Conservation (phyloP, 1,140 invertebrate genomes). For the Cyphomyrmex costatus region DNA sequence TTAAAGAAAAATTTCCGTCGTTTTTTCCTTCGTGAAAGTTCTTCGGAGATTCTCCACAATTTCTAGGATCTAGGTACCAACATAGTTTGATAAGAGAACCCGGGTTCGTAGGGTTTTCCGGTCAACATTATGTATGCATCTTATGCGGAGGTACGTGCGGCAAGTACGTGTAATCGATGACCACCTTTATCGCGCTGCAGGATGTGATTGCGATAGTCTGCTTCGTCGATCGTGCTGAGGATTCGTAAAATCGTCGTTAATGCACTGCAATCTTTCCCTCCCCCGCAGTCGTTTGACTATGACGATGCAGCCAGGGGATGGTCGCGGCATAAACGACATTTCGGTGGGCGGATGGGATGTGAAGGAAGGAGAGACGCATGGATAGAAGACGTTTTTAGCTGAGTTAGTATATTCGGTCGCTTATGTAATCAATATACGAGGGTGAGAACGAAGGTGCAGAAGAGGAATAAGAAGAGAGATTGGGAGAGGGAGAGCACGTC, state of each 20-base stretch:
- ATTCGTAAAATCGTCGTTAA: constrained; percentile 56
- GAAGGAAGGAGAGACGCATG: constrained; percentile 5
- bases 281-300: constrained; percentile 25
- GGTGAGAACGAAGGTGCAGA: constrained; percentile 67
- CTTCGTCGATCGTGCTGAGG: constrained; percentile 24
- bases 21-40: not conserved
- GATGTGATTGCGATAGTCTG: constrained; percentile 3
- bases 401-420: constrained; percentile 79
- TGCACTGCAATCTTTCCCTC: not conserved
- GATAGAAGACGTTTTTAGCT: constrained; percentile 76
- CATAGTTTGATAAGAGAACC: constrained; percentile 3
- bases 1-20: not conserved
- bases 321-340: constrained; percentile 49
- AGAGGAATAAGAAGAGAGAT: constrained; percentile 24
- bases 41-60: not conserved
- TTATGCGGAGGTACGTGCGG: not conserved
- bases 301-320: constrained; percentile 44
- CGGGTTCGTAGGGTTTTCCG: not conserved
- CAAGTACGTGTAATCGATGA: constrained; percentile 41
- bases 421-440: constrained; percentile 83
- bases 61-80: not conserved
- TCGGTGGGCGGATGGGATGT: constrained; percentile 11
- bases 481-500: not conserved
- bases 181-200: constrained; percentile 17
- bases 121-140: constrained; percentile 47